Percentiles rank a stretch among this genome's conserved stretches.
Evolutionary conservation across 1,140 invertebrate species (phyloP).

Genomic region (Drosophila serrata): DNA sequence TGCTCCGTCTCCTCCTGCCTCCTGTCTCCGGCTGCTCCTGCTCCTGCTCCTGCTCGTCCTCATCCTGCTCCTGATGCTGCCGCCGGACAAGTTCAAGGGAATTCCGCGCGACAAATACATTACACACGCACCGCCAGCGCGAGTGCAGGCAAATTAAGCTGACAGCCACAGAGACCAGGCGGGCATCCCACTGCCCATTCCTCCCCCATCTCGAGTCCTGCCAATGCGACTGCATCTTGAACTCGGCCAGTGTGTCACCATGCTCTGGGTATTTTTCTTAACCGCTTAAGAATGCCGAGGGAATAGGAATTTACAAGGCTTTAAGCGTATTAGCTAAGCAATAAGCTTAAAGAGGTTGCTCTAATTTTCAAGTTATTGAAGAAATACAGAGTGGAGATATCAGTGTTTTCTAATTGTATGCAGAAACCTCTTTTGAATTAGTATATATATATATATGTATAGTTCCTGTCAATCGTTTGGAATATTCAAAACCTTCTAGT

Average conservation of each 20-base stretch:
- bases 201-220: not conserved
- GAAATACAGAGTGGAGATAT: not conserved
- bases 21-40: not conserved
- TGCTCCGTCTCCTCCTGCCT: not conserved
- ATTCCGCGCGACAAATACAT: conserved; percentile 62
- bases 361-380: not conserved
- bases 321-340: not conserved
- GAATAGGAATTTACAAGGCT: not conserved
- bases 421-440: not conserved
- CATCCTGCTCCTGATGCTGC: not conserved
- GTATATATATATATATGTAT: too few species aligned
- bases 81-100: conserved; percentile 64
- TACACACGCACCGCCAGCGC: conserved; percentile 54
- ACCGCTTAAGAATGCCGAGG: too few species aligned
- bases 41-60: not conserved
- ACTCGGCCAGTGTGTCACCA: conserved; percentile 56
- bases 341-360: not conserved
- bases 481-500: not conserved
- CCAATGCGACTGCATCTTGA: conserved; percentile 19
- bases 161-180: conserved; percentile 33
- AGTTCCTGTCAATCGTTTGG: not conserved
- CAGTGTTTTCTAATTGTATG: not conserved
- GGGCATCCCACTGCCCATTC: not conserved
- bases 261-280: not conserved
- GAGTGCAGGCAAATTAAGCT: conserved; percentile 69